Conservation (phyloP, 1,140 invertebrate genomes). For the Eumeta japonica region DNA sequence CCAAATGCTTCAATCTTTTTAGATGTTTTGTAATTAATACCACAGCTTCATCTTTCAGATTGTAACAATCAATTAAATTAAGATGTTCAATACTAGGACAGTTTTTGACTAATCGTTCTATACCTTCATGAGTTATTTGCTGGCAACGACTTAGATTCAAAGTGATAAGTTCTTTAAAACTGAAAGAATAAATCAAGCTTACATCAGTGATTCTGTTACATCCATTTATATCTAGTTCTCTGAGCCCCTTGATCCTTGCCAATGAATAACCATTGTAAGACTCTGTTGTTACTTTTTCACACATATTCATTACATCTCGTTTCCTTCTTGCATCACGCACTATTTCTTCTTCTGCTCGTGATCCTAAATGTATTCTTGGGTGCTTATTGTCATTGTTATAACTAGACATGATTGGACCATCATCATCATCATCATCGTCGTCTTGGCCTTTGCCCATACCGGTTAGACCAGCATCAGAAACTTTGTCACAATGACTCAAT, state of each 20-base stretch:
- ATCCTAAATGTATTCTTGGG: constrained; percentile 61
- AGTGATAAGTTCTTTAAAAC: constrained; percentile 62
- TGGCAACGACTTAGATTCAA: constrained; percentile 68
- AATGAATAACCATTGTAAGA: constrained; percentile 59
- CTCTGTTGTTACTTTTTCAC: constrained; percentile 54
- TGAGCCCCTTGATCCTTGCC: constrained; percentile 58
- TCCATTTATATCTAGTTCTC: constrained; percentile 62
- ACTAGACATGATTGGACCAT: constrained; percentile 30
- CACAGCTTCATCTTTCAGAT: constrained; percentile 66
- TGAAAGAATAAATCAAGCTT: constrained; percentile 66
- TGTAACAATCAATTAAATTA: constrained; percentile 65
- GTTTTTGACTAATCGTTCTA: constrained; percentile 62
- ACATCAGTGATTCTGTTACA: constrained; percentile 72
- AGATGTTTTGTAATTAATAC: constrained; percentile 59
- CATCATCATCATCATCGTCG: constrained; percentile 24
- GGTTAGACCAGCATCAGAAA: constrained; percentile 68
- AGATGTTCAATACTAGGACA: constrained; percentile 70
- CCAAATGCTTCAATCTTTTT: constrained; percentile 61
- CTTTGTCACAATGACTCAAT: constrained; percentile 64
- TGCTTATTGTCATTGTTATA: constrained; percentile 26
- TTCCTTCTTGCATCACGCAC: constrained; percentile 64
- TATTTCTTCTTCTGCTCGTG: constrained; percentile 67
- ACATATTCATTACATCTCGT: constrained; percentile 61
- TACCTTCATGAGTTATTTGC: constrained; percentile 65
- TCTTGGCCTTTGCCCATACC: constrained; percentile 58